Percentiles rank a stretch among this genome's conserved stretches.
Evolutionary conservation across 2,888 invertebrate species (phyloP).

Genomic region (Orthosia incerta): DNA sequence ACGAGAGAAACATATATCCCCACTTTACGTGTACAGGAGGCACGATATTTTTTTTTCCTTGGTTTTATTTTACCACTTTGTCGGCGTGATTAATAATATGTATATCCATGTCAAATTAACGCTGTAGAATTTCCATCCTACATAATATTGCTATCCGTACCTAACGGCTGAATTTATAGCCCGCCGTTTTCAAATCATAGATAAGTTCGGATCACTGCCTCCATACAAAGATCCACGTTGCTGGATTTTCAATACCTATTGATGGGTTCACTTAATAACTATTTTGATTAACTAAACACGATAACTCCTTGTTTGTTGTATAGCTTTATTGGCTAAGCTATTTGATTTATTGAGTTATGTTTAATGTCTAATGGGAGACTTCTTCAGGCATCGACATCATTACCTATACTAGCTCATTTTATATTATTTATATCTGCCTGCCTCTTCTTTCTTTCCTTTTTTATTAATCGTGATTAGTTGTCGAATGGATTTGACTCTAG

Average conservation of each 20-base stretch:
- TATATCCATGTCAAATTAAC: not conserved
- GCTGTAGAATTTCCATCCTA: not conserved
- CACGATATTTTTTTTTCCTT: too few relatives aligned
- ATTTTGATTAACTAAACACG: conserved; percentile 2
- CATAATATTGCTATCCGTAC: not conserved
- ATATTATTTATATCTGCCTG: too few relatives aligned
- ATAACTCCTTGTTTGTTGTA: not conserved
- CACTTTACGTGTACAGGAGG: too few relatives aligned
- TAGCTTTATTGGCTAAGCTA: not conserved
- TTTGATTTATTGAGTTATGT: not conserved
- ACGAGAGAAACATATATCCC: too few relatives aligned
- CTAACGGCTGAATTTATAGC: not conserved
- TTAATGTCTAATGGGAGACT: not conserved
- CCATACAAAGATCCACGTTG: conserved; percentile 15
- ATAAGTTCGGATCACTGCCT: conserved; percentile 15
- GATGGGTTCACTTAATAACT: not conserved
- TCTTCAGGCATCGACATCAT: not conserved
- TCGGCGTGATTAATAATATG: too few relatives aligned
- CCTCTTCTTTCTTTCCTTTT: too few relatives aligned
- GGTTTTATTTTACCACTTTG: too few relatives aligned
- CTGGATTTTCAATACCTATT: conserved; percentile 17
- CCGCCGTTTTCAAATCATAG: conserved; percentile 18
- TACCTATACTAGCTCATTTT: not conserved
- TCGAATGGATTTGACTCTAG: not conserved
- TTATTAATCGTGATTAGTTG: not conserved